Evolutionary conservation across 2,797 vertebrate species (phyloP), one percentile per base, ranked within the genome.

Genomic region (Petrocephalus schoutedeni): DNA sequence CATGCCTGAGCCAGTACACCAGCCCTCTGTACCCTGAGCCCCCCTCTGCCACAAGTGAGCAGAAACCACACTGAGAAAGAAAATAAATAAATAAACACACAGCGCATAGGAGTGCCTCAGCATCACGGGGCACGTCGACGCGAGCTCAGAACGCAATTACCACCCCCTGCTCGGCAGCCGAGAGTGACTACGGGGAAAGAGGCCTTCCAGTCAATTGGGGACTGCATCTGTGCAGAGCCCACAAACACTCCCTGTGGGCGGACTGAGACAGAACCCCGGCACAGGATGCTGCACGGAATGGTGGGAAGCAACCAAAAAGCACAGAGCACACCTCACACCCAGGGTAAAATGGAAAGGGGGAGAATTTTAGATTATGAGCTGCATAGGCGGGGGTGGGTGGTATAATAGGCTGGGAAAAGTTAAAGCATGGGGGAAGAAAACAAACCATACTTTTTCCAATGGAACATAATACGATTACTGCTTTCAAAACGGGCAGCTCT

Each of bases 61-160:
- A 45, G 32, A 77, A 77, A n/a, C 36, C 14, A 19, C 56, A 77
- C 36, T 9, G 94, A 95, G 95, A 95, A 94, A 95, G 80, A 67
- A 80, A 88, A 53, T 89, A 49, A 89, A 88, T 89, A 91, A 89
- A 84, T 12, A 80, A 86, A 86, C 28, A 57, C 14, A 64, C 36
- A 64, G 41, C 21, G 10, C 89, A 91, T 90, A 90, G 85, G 91
- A 91, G 91, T 87, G 88, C 89, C 89, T 87, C 89, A 88, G 91
- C 91, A 88, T 90, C 89, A 87, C 89, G 91, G 89, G 90, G 82
- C 57, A 32, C 89, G 87, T 89, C 89, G 90, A 85, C 88, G 89
- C 90, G 87, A 90, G 88, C 86, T 87, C 74, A 74, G 90, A 91
- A 92, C 90, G 89, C 90, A 89, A 92, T 92, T 92, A 92, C 91